Evolutionary conservation across 2,797 vertebrate genomes (phyloP).

Genomic region (Tympanoctomys barrerae): DNA sequence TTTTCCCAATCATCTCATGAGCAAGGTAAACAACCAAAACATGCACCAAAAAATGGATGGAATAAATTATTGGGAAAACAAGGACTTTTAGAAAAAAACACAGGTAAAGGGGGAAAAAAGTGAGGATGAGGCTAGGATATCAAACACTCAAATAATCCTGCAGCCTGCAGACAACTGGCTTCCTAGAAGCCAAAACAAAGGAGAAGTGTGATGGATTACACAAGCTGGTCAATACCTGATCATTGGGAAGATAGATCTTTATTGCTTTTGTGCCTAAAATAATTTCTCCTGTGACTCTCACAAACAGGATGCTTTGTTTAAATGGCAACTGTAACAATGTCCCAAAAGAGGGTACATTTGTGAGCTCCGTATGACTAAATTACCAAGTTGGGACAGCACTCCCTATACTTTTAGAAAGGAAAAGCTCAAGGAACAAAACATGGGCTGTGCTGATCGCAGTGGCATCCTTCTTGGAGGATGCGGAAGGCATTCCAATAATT

Average conservation of each 20-base stretch:
- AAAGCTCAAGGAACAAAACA: neutral
- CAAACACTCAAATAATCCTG: neutral
- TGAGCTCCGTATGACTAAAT: neutral
- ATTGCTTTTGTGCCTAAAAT: neutral
- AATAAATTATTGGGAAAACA: neutral
- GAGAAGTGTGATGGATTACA: neutral
- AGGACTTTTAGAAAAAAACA: neutral
- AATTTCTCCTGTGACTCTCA: neutral
- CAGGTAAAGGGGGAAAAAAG: neutral
- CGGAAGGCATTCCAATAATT: conserved; percentile 72
- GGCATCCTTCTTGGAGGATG: conserved; percentile 57
- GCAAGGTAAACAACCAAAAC: neutral
- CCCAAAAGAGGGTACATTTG: neutral
- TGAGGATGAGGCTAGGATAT: neutral
- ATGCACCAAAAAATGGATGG: neutral
- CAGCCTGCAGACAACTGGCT: neutral
- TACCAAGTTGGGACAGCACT: neutral
- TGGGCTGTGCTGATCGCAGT: conserved; percentile 26
- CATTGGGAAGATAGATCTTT: neutral
- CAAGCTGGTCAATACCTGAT: neutral
- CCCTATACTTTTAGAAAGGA: conserved; percentile 22
- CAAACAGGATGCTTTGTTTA: neutral
- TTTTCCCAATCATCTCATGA: neutral
- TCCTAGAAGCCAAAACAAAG: neutral
- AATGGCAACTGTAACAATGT: neutral